These are phyloP conservation scores for Nematostella vectensis DNA, from an alignment of 92 coral and sea anemone genomes.

Conservation along the genomic window DNA sequence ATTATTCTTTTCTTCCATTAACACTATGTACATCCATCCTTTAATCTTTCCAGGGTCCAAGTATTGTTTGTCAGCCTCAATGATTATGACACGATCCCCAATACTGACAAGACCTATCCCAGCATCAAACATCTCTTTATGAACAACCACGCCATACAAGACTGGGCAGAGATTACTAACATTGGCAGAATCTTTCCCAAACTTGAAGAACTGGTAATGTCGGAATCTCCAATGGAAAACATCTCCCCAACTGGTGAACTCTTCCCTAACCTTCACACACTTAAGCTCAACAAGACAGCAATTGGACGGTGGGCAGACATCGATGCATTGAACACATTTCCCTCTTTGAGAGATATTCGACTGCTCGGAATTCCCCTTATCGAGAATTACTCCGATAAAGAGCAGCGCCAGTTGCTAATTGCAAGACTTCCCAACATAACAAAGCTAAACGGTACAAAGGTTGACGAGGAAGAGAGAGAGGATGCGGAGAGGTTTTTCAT, in stretches of 20 bases:
- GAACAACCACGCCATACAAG: constrained; percentile 50
- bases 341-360: constrained; percentile 55
- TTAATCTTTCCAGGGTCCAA: constrained; percentile 56
- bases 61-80: constrained; percentile 77
- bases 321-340: constrained; percentile 67
- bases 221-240: constrained; percentile 66
- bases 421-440: constrained; percentile 81
- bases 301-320: constrained; percentile 64
- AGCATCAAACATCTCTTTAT: constrained; percentile 59
- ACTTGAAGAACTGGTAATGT: constrained; percentile 59
- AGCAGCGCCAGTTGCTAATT: constrained; percentile 64
- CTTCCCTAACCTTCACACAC: constrained; percentile 49
- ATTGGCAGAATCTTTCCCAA: constrained; percentile 76
- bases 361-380: constrained; percentile 76
- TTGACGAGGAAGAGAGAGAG: constrained; percentile 60
- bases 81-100: constrained; percentile 56
- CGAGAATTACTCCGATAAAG: constrained; percentile 27
- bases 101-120: constrained; percentile 36
- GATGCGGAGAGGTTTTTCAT: constrained; percentile 81
- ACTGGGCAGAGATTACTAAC: constrained; percentile 68
- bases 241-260: constrained; percentile 24
- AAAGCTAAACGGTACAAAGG: constrained; percentile 68
- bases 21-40: too few species aligned
- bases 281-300: constrained; percentile 62
- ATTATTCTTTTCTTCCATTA: too few species aligned